Evolutionary conservation across 2,888 invertebrate genomes (phyloP), one percentile per base, ranked within the genome.

Genomic region (Drosophila limbata): DNA sequence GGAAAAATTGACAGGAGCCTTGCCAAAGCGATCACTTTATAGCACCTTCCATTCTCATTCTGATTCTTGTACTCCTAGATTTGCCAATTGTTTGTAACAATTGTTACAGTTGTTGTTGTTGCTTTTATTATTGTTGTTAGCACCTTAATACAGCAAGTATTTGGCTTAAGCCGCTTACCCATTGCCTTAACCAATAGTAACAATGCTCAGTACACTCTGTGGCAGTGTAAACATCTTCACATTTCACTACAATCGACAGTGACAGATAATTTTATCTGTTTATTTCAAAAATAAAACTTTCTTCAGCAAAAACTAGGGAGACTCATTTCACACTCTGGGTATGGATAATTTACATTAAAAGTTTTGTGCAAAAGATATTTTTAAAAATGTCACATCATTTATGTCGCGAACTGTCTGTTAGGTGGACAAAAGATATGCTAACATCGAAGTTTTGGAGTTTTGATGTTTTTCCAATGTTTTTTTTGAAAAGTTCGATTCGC

Each of bases 1-100:
- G 85, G 73, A 73, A 87, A 80, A 74, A 86, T 86, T 89, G 85
- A 84, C 89, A 82, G 89, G 80, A 72, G 72, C 70, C 74, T 79
- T 73, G 77, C 68, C 65, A 74, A 81, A 72, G 74, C 81, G 81
- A 86, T 86, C 86, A 77, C 77, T 83, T 71, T 72, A 77, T 83
- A 68, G 60, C 59, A 47, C 57, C 19, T 44, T n/a, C 44, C 19
- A n/a, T 31, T 17, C 53, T 17, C 5, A 37, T 21, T 10, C 1
- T 21, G 10, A n/a, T 4, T 33, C 31, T 37, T 44, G 44, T 19
- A n/a, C 17, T 31, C 28, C 13, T 48, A 45, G 40, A 39, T 64
- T 61, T 61, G 69, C 63, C 81, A 67, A 71, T 74, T 81, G 75
- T 68, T 78, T 74, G 67, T 61, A 71, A 67, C 67, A 74, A 35